These are phyloP conservation scores for Spicauda simplicius DNA, from an alignment of 2,888 invertebrate genomes.

Conservation along the genomic window DNA sequence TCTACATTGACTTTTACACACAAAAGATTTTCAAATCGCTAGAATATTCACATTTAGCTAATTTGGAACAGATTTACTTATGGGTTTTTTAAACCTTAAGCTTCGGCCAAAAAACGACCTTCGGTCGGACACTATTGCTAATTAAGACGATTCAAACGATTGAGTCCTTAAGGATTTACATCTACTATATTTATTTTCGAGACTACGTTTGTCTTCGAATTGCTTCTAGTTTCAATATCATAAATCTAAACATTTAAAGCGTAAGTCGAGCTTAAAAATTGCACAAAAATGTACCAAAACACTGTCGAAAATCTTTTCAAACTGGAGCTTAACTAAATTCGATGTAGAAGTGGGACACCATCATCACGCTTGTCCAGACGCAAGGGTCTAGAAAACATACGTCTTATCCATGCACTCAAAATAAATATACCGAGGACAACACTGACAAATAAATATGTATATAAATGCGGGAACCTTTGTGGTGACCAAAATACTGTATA, in stretches of 20 bases:
- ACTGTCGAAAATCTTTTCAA: not conserved
- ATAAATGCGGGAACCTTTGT: conserved; percentile 87
- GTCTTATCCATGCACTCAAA: conserved; percentile 39
- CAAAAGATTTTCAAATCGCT: too few species aligned
- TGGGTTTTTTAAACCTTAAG: too few species aligned
- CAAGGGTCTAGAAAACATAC: conserved; percentile 39
- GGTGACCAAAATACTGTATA: conserved; percentile 94
- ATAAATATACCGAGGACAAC: conserved; percentile 39
- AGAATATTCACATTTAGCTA: too few species aligned
- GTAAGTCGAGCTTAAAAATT: not conserved
- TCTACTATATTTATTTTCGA: not conserved
- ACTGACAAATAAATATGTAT: conserved; percentile 76
- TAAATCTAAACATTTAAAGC: not conserved
- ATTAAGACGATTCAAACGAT: not conserved
- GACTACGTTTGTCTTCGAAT: not conserved
- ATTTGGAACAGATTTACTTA: too few species aligned
- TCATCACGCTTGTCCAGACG: conserved; percentile 40
- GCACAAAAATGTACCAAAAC: not conserved
- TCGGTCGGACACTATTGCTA: too few species aligned
- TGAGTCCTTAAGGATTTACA: too few species aligned
- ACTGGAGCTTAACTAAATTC: conserved; percentile 30
- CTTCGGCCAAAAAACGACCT: too few species aligned
- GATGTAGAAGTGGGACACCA: conserved; percentile 44
- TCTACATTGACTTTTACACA: too few species aligned
- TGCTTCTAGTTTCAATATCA: not conserved